These are phyloP conservation scores for Epiperipatus broadwayi DNA, from an alignment of 2,888 invertebrate genomes.

Conservation along the genomic window DNA sequence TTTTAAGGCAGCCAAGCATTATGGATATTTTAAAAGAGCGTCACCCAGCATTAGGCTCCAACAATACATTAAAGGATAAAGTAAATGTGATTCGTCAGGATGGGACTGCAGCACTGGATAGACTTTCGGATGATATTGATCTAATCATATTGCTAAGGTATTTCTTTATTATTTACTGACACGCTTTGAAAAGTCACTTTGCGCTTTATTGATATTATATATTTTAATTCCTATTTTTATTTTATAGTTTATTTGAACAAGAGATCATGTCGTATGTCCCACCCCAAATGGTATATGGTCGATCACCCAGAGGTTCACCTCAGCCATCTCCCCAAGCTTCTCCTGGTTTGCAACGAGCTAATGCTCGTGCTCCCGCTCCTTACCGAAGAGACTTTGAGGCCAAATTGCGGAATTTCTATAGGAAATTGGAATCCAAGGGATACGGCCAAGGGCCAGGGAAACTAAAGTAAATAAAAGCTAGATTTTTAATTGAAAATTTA, in stretches of 20 bases:
- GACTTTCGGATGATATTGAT: conserved; percentile 77
- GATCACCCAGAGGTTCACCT: conserved; percentile 39
- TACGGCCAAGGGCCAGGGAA: conserved; percentile 93
- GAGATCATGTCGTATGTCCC: conserved; percentile 96
- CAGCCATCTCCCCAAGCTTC: conserved; percentile 55
- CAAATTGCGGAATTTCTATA: conserved; percentile 77
- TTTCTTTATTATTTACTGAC: conserved; percentile 18
- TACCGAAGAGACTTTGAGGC: conserved; percentile 85
- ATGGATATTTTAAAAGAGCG: conserved; percentile 70
- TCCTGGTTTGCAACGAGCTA: conserved; percentile 40
- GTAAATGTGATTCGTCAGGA: conserved; percentile 68
- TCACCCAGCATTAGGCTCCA: conserved; percentile 49
- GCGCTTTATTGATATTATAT: background rate
- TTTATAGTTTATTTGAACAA: conserved; percentile 79
- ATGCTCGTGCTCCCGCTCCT: conserved; percentile 65
- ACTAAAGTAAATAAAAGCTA: conserved; percentile 63
- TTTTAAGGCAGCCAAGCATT: conserved; percentile 79
- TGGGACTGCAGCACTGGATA: conserved; percentile 60
- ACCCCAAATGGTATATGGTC: too few relatives aligned
- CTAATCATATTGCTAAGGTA: conserved; percentile 79
- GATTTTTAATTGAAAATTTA: too few relatives aligned
- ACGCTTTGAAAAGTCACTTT: too few relatives aligned
- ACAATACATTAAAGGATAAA: conserved; percentile 58
- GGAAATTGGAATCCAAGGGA: conserved; percentile 84
- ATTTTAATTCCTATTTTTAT: conserved; percentile 15